These are phyloP conservation scores for Oxyura jamaicensis DNA, from an alignment of 2,113 vertebrate genomes.

Conservation along the genomic window DNA sequence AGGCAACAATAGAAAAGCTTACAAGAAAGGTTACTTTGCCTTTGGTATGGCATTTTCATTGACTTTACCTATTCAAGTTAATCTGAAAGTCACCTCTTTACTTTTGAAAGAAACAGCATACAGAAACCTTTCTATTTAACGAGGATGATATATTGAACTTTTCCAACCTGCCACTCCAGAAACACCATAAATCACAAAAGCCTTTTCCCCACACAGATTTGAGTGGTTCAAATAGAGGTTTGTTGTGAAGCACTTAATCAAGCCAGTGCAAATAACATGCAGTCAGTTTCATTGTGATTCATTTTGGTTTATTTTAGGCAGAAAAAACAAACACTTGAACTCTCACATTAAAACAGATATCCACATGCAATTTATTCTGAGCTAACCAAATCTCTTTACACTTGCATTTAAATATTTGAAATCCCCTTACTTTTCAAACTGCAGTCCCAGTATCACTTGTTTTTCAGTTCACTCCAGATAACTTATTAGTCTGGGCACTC, in stretches of 20 bases:
- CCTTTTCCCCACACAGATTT: background rate
- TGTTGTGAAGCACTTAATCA: background rate
- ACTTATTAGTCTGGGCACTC: rapidly evolving
- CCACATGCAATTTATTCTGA: background rate
- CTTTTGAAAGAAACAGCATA: background rate
- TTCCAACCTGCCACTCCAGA: background rate
- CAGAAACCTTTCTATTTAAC: background rate
- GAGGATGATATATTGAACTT: background rate
- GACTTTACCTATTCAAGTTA: background rate
- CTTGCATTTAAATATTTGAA: background rate
- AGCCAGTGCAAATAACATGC: background rate
- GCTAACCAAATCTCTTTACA: background rate
- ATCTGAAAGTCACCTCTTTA: background rate
- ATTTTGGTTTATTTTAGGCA: background rate
- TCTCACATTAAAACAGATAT: background rate
- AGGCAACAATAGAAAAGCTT: background rate
- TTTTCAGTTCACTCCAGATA: background rate
- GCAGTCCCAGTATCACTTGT: background rate
- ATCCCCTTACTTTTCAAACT: background rate
- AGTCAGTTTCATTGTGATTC: background rate
- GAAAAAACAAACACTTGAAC: background rate
- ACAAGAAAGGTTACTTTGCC: background rate
- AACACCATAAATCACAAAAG: background rate
- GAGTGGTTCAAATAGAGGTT: background rate
- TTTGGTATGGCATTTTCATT: background rate